phyloP scores from a whole-genome alignment of 2,797 vertebrate species.

The Cyclopterus lumpus region DNA sequence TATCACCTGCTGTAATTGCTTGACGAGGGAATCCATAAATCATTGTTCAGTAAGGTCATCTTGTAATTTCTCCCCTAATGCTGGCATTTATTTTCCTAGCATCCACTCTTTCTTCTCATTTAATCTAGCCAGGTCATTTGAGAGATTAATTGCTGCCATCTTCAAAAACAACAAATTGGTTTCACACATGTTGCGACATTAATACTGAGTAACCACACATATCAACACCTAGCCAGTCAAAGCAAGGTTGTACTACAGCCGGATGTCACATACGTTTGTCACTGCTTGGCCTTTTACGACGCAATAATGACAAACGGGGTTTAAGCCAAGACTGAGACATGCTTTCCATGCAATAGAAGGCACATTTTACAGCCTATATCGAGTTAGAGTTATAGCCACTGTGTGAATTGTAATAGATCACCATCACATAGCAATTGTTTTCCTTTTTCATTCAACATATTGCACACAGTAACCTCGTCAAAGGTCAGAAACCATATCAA shows the following conservation, averaged over 20 bases:
- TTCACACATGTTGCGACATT: slow-evolving; percentile 78
- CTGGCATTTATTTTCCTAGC: slow-evolving; percentile 83
- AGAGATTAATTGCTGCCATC: slow-evolving; percentile 85
- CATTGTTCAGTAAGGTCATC: slow-evolving; percentile 93
- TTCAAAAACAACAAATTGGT: slow-evolving; percentile 86
- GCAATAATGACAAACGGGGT: slow-evolving; percentile 19
- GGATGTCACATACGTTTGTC: slow-evolving; percentile 35
- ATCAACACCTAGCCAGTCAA: slow-evolving; percentile 48
- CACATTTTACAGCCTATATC: background rate
- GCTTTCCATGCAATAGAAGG: slow-evolving; percentile 4
- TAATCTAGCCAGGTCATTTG: slow-evolving; percentile 81
- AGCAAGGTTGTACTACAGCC: slow-evolving; percentile 25
- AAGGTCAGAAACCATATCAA: slow-evolving; percentile 44
- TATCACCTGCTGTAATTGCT: slow-evolving; percentile 93
- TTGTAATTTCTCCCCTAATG: slow-evolving; percentile 90
- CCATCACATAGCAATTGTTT: slow-evolving; percentile 14
- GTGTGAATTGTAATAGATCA: slow-evolving; percentile 23
- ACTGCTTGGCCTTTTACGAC: slow-evolving; percentile 1
- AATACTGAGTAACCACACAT: slow-evolving; percentile 52
- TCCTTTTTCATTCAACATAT: slow-evolving; percentile 30
- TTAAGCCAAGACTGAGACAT: slow-evolving; percentile 6
- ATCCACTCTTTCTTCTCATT: slow-evolving; percentile 79
- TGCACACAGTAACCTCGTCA: slow-evolving; percentile 29
- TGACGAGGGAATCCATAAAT: slow-evolving; percentile 95
- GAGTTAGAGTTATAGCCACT: background rate